Evolutionary conservation across 2,888 invertebrate genomes (phyloP).

Genomic region (Parapristionchus giblindavisi): DNA sequence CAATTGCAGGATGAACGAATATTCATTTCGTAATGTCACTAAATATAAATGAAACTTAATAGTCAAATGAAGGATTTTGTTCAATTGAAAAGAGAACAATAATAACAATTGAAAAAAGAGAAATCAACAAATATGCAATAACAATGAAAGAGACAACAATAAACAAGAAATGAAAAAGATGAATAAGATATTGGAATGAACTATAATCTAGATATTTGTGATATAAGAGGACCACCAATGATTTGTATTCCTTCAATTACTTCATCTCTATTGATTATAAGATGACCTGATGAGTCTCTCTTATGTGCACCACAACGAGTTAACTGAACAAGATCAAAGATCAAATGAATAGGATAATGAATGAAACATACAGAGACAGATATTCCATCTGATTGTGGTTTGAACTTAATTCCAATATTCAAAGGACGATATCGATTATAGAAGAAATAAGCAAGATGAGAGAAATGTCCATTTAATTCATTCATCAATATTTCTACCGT

Average conservation of each 20-base stretch:
- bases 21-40: too few species aligned
- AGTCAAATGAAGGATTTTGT: conserved; percentile 1
- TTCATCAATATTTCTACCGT: conserved; percentile 79
- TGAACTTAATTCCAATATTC: conserved; percentile 86
- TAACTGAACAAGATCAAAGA: conserved; percentile 24
- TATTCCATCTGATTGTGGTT: conserved; percentile 73
- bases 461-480: conserved; percentile 75
- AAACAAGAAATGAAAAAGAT: conserved; percentile 15
- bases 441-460: conserved; percentile 85
- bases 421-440: conserved; percentile 86
- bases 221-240: conserved; percentile 16
- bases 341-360: background rate
- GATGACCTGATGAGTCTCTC: conserved; percentile 8
- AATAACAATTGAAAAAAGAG: background rate
- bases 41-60: too few species aligned
- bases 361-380: conserved; percentile 10
- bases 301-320: conserved; percentile 38
- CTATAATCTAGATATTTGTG: background rate
- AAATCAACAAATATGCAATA: conserved; percentile 2
- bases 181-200: background rate
- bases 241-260: conserved; percentile 35
- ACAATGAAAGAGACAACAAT: conserved; percentile 25
- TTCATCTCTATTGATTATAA: conserved; percentile 32
- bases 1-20: too few species aligned
- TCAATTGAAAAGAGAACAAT: background rate